Percentiles rank a stretch among this genome's conserved stretches.
phyloP scores from a whole-genome alignment of 2,113 vertebrate species.

The Corynorhinus townsendii region DNA sequence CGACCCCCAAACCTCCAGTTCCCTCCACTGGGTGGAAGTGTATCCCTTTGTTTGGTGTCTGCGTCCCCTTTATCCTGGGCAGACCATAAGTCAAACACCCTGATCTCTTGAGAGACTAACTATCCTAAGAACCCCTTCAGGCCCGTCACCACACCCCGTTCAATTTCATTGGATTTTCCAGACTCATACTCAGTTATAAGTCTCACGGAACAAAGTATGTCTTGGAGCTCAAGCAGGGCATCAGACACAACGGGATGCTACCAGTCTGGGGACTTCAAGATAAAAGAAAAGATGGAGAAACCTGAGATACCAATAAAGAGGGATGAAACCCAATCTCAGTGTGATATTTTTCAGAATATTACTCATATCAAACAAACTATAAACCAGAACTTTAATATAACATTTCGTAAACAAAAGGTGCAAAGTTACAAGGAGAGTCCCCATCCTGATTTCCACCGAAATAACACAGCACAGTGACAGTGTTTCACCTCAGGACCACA shows the following conservation, averaged over 20 bases:
- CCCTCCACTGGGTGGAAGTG: background rate
- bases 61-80: background rate
- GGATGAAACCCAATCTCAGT: too few species aligned
- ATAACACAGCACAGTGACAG: too few species aligned
- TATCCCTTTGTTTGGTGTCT: background rate
- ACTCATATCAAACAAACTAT: too few species aligned
- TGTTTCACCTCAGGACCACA: too few species aligned
- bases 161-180: background rate
- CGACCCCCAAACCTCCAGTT: too few species aligned
- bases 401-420: too few species aligned
- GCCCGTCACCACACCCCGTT: background rate
- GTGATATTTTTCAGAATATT: too few species aligned
- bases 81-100: background rate
- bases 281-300: background rate
- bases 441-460: too few species aligned
- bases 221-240: background rate
- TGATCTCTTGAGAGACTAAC: too few species aligned
- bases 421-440: too few species aligned
- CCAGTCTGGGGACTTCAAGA: background rate
- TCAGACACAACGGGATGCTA: background rate
- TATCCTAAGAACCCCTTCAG: background rate
- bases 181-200: too few species aligned
- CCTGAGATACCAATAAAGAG: background rate
- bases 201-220: background rate
- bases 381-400: too few species aligned